phyloP scores from a whole-genome alignment of 1,140 invertebrate genomes.

The Vollenhovia emeryi region DNA sequence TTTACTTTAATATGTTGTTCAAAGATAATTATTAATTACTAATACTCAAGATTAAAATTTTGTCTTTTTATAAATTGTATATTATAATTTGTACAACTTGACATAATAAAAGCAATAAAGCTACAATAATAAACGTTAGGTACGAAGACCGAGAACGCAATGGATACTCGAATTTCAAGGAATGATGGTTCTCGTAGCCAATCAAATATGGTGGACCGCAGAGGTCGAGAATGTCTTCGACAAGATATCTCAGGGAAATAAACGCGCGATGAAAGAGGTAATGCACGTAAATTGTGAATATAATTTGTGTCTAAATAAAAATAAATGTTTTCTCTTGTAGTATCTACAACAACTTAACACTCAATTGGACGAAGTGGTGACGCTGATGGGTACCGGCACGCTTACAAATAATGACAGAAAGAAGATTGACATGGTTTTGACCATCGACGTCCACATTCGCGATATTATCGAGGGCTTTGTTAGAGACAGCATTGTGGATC shows the following conservation, averaged over 20 bases:
- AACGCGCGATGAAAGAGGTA: constrained; percentile 94
- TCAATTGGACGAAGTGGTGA: constrained; percentile 94
- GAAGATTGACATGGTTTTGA: constrained; percentile 95
- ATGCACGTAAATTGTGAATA: background rate
- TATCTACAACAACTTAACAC: constrained; percentile 92
- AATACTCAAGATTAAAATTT: background rate
- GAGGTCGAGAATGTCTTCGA: constrained; percentile 96
- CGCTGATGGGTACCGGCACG: constrained; percentile 91
- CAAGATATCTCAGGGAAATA: constrained; percentile 91
- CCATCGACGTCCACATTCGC: constrained; percentile 95
- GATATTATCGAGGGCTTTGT: constrained; percentile 96
- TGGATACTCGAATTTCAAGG: constrained; percentile 96
- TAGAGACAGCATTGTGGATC: constrained; percentile 93
- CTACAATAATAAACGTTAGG: constrained; percentile 67
- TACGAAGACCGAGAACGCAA: constrained; percentile 87
- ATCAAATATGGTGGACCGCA: constrained; percentile 97
- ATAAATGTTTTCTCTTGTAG: constrained; percentile 44
- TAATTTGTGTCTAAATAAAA: background rate
- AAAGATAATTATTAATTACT: background rate
- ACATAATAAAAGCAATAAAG: background rate
- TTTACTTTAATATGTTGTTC: constrained; percentile 87
- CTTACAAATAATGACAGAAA: constrained; percentile 92
- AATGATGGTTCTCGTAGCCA: constrained; percentile 94
- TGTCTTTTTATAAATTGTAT: background rate
- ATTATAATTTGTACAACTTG: background rate